Base-by-base conservation (phyloP, 2,113 vertebrate genomes). In the Xiphias gladius region DNA sequence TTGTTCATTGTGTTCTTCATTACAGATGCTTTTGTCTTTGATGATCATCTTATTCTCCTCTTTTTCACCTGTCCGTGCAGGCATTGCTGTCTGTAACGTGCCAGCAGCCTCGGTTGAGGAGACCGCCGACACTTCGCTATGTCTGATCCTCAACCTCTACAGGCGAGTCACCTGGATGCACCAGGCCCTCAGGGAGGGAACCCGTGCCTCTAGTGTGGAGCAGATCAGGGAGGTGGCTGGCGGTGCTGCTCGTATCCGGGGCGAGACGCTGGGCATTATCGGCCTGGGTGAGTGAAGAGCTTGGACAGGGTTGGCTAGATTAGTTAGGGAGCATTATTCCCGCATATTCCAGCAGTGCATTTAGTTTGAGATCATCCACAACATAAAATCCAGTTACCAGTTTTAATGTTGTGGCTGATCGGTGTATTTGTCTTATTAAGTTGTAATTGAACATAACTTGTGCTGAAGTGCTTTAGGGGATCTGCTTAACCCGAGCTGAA, bases 101-200 rank as follows among this genome's bases (percentile, higher is more conserved):
- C 97, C 97, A 48, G 95, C 96, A 19, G 93, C 96, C 17, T 97
- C 96, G 2, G 96, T 97, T 89, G 97, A 97, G 89, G 97, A 97
- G 93, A 97, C 97, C 0, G 97, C 97, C 16, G 97, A 97, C 90
- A 97, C 97, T 7, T 97, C 97, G 24, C 95, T 97, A 84, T 97
- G 96, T 93, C 96, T 97, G 88, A 97, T 97, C 85, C 92, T 97
- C 79, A 97, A 97, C 93, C 94, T 97, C 70, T 97, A 97, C 94
- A 95, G 97, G 72, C 95, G 97, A 68, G 96, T 97, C 81, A 97
- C 97, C 72, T 97, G 97, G 97, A 96, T 97, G 32, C 97, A 97
- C 89, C 97, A 97, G 91, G 96, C 96, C 32, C 96, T 97, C 87
- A 90, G 97, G 43, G 97, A 97, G 92, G 97, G 97, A 82, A 97